Conservation (phyloP, 92 coral and sea anemone species). For the Ricordea florida region DNA sequence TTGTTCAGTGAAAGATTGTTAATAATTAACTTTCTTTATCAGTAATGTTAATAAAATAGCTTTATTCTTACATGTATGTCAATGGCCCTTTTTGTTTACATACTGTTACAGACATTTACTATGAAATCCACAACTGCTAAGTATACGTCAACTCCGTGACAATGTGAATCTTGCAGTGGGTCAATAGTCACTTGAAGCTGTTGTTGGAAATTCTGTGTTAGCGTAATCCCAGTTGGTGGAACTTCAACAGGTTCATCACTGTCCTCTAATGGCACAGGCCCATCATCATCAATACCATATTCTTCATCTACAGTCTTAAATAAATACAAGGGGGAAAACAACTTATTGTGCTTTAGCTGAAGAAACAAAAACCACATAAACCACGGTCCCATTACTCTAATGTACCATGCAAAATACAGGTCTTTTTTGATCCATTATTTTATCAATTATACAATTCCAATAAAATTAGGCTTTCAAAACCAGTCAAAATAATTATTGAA, state of each 20-base stretch:
- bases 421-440: not conserved
- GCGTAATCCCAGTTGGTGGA: not conserved
- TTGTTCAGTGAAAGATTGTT: not conserved
- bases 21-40: too few species aligned
- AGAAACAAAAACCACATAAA: not conserved
- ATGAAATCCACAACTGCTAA: not conserved
- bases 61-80: too few species aligned
- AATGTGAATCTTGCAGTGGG: not conserved
- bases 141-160: not conserved
- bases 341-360: not conserved
- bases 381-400: too few species aligned
- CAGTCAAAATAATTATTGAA: not conserved
- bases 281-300: conserved; percentile 21
- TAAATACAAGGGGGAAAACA: not conserved
- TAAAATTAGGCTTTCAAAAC: not conserved
- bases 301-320: not conserved
- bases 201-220: not conserved
- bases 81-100: not conserved
- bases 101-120: not conserved
- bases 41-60: not conserved
- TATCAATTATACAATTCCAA: not conserved
- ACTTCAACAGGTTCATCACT: not conserved
- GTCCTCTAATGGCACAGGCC: not conserved
- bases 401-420: not conserved
- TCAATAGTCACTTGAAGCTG: not conserved